Evolutionary conservation across 2,113 vertebrate genomes (phyloP), one percentile per base, ranked within the genome.

Genomic region (Erpornis zantholeuca): DNA sequence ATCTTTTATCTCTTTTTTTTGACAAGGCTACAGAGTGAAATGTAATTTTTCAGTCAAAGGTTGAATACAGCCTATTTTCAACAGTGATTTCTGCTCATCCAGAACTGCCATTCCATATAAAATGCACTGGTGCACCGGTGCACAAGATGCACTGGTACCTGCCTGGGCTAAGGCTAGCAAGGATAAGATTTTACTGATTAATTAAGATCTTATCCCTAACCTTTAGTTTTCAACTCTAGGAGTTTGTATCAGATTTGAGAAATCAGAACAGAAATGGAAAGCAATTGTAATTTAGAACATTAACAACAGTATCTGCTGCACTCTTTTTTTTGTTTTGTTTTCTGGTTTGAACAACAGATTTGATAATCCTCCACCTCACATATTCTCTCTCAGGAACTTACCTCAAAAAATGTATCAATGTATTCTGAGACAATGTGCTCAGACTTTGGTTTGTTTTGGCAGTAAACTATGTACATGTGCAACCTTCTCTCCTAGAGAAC

Each of bases 391-490:
- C n/a, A 71, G 25, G 10, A 65, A 90, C 98, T 94, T 98, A 99
- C 99, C 99, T 99, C 99, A 95, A 99, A 99, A 97, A 99, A 99
- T 0, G 99, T 99, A 97, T 99, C 99, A 47, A 99, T 99, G 96
- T 99, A 99, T 96, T 99, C 99, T 5, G 99, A 99, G 94, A 99
- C 99, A 44, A 99, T 99, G 98, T 99, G 99, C 97, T 99, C 99
- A 50, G 99, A 99, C 98, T 99, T 99, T 97, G 99, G 99, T 97
- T 99, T 99, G 98, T 99, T 99, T 86, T 99, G 99, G 97, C 99
- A 99, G 98, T 99, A 99, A 97, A 99, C 98, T 91, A 99, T 99
- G 84, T 99, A 99, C 99, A 99, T 99, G 98, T 99, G 99, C 93
- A 99, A 97, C 94, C 99, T 98, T 95, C 99, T 99, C 91, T 99